phyloP scores from a whole-genome alignment of 1,140 invertebrate species.

The Zaprionus africanus region DNA sequence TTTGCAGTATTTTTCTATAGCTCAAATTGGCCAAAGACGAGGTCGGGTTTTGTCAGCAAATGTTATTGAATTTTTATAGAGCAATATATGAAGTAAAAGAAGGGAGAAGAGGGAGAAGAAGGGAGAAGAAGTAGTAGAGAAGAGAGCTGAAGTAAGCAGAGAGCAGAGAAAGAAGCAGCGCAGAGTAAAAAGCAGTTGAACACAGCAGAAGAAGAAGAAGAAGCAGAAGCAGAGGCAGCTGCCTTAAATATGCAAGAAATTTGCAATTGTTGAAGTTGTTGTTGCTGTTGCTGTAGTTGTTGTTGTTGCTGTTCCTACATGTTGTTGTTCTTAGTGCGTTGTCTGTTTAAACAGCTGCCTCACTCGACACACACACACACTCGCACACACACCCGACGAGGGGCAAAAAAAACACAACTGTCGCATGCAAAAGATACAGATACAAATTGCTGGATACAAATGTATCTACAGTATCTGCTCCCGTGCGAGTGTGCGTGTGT shows the following conservation, averaged over 20 bases:
- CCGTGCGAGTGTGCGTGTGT: not conserved
- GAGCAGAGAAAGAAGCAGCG: not conserved
- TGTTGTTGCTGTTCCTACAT: slow-evolving; percentile 13
- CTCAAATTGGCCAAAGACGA: not conserved
- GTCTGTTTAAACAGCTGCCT: slow-evolving; percentile 75
- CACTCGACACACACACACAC: slow-evolving; percentile 23
- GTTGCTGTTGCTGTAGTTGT: not conserved
- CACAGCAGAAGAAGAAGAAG: not conserved
- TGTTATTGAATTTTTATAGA: slow-evolving; percentile 75
- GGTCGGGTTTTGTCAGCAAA: slow-evolving; percentile 51
- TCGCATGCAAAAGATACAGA: slow-evolving; percentile 60
- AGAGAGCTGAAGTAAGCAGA: too few relatives aligned
- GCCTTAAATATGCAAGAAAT: slow-evolving; percentile 27
- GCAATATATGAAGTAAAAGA: slow-evolving; percentile 2
- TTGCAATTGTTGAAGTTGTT: slow-evolving; percentile 19
- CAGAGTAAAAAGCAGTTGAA: not conserved
- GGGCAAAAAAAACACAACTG: slow-evolving; percentile 11
- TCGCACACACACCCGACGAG: not conserved
- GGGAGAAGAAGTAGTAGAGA: not conserved
- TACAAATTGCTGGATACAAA: slow-evolving; percentile 51
- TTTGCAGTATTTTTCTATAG: not conserved
- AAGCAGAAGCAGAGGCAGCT: too few relatives aligned
- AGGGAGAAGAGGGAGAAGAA: slow-evolving; percentile 1
- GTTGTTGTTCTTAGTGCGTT: slow-evolving; percentile 27
- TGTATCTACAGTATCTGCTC: slow-evolving; percentile 9